Evolutionary conservation across 2,888 invertebrate species (phyloP), one percentile per base, ranked within the genome.

Genomic region (Pristionchus exspectatus): DNA sequence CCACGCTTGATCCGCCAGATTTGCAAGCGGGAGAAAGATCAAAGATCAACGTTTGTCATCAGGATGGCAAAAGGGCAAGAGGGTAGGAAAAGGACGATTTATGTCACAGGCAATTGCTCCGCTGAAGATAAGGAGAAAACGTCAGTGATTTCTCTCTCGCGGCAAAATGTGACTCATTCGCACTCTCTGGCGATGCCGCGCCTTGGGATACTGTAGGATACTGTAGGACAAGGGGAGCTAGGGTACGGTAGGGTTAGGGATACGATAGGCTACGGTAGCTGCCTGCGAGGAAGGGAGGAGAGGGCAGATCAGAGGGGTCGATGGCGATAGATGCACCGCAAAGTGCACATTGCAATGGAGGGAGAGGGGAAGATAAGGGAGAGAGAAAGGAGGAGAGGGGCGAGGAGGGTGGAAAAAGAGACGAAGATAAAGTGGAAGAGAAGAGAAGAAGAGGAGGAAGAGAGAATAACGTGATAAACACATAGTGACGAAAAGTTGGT

Each of bases 401-500:
- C 12, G 38, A 33, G 74, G 74, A 16, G 74, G 38, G 16, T 16
- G 21, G 30, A 27, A 74, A 38, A 33, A 27, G n/a, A 27, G 38
- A 74, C 74, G 74, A 74, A 74, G 74, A 74, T 74, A 38, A 74
- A 74, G 30, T 38, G 74, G 74, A 21, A 27, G 59, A 38, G 74
- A 77, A 50, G 77, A 77, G 77, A 27, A 38, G 74, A 74, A 12
- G 72, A 72, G 30, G 44, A 77, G 50, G 77, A 77, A 77, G 77
- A 77, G 77, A 77, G 77, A 77, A 77, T 77, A 77, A 77, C 77
- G 77, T 77, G 77, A 77, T 77, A 77, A 77, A 77, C 77, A 77
- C 38, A 33, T 44, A 77, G 24, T 74, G 33, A 74, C 24, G 50
- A 33, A 72, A 72, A 72, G 72, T 72, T 72, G 27, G 33, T 16